These are phyloP conservation scores for Antechinus flavipes DNA, from an alignment of 2,113 vertebrate species.

Conservation along the genomic window DNA sequence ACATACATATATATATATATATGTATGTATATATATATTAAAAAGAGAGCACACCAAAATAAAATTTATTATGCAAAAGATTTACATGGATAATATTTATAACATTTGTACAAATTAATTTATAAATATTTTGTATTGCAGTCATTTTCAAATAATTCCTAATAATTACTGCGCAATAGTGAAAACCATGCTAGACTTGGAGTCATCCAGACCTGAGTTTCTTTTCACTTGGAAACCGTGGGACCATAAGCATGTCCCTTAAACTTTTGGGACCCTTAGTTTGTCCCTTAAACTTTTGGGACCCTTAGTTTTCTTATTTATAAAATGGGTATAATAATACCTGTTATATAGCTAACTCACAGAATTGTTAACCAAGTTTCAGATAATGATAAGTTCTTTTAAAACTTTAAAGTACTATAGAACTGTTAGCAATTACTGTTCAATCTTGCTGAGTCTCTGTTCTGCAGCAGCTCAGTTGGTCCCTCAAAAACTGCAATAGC, in stretches of 20 bases:
- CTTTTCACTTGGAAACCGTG: not conserved
- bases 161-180: not conserved
- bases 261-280: not conserved
- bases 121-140: not conserved
- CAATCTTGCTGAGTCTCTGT: not conserved
- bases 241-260: not conserved
- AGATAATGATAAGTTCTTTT: not conserved
- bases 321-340: not conserved
- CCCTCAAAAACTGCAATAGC: not conserved
- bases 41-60: not conserved
- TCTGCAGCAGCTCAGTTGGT: not conserved
- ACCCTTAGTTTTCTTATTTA: not conserved
- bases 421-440: not conserved
- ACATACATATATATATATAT: no score
- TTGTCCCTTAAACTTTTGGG: not conserved
- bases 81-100: not conserved
- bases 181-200: not conserved
- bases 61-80: not conserved
- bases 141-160: not conserved
- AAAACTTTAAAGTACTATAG: not conserved
- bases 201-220: not conserved
- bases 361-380: not conserved
- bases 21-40: not conserved
- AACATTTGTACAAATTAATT: not conserved
- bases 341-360: not conserved